Base-by-base conservation (phyloP, 2,113 vertebrate genomes). In the Zosterops lateralis region DNA sequence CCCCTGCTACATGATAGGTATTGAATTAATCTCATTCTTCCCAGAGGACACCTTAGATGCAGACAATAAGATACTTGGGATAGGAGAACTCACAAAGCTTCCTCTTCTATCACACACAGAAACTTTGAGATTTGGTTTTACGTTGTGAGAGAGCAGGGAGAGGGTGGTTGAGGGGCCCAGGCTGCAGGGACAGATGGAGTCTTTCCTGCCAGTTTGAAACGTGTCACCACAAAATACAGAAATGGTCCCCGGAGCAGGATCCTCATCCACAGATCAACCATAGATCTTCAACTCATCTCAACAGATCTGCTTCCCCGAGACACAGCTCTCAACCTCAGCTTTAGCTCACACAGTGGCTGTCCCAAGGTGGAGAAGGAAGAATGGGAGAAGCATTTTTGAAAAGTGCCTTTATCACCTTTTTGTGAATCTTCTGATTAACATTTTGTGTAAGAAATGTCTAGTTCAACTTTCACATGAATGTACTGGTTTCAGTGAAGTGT, bases 331-430 rank as follows among this genome's bases (percentile, higher is more conserved):
- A 62, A 5, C 28, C 16, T 44, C 19, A 38, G 2, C 26, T 48
- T 31, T 34, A 53, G 14, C 16, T 58, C 5, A 3, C 25, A 6
- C 2, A 1, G 17, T 51, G 2, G 0, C n/a, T 36, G 12, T 60
- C 10, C 48, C 48, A 12, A 29, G 10, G 12, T 79, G 17, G 12
- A 67, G 34, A 66, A 90, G 72, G 21, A 10, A 70, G 21, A 79
- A 45, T 0, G 1, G 45, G 4, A 72, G 40, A 64, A 85, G 4
- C 10, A 32, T 57, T 67, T 71, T 82, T 42, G 3, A 42, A 72
- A 83, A 32, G 9, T 32, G 12, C 5, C 47, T 71, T 71, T 75
- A 32, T 32, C 16, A 34, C 7, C 0, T 60, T 66, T 68, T 76
- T 44, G 29, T 68, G 29, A 64, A 68, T 51, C 17, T 54, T 82